Evolutionary conservation across 2,797 vertebrate genomes (phyloP).

Genomic region (Rhabdomys pumilio): DNA sequence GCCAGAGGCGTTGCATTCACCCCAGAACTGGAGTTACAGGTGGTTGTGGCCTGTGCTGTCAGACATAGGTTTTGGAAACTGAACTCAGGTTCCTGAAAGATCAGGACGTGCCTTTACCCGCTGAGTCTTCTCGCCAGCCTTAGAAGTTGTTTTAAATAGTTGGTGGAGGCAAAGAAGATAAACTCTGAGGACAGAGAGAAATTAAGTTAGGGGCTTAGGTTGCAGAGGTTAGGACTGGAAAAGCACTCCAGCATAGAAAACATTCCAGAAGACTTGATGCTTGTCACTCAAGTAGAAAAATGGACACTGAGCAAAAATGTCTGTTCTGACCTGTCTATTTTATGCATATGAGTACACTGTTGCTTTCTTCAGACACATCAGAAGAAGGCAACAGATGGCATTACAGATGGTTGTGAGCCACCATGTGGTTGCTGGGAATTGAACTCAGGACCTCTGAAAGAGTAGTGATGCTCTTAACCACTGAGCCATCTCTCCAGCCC

Average conservation of each 20-base stretch:
- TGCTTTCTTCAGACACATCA: too few species aligned
- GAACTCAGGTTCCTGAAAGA: neutral
- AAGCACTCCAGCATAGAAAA: neutral
- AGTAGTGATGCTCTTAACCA: too few species aligned
- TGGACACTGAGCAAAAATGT: neutral
- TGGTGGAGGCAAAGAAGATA: neutral
- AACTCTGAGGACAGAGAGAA: neutral
- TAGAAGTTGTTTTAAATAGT: neutral
- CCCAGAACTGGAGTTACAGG: neutral
- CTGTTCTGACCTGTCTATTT: neutral
- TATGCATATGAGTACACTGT: too few species aligned
- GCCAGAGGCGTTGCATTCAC: neutral
- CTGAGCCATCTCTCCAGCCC: too few species aligned
- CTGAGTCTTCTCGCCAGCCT: neutral
- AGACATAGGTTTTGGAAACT: neutral
- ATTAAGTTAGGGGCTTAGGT: neutral
- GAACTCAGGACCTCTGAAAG: too few species aligned
- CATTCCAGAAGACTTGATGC: neutral
- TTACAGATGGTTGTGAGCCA: too few species aligned
- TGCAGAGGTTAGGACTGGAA: neutral
- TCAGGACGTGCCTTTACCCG: neutral
- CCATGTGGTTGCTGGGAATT: too few species aligned
- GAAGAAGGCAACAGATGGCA: too few species aligned
- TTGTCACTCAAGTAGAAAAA: neutral
- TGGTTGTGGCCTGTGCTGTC: neutral